Percentiles rank a stretch among this genome's conserved stretches.
Conservation (phyloP, 2,113 vertebrate species). For the Spea multiplicata region DNA sequence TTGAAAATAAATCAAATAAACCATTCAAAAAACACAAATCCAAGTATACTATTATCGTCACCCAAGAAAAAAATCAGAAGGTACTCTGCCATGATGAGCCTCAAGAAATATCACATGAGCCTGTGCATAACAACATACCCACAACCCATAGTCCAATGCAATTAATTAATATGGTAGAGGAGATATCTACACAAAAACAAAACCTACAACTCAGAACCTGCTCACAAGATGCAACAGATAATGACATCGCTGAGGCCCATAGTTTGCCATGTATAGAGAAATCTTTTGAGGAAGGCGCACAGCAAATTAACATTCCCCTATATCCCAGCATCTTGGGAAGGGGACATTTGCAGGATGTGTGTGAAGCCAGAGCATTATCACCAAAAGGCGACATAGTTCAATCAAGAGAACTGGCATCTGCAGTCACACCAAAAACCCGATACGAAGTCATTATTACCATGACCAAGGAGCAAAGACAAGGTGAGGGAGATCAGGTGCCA, state of each 20-base stretch:
- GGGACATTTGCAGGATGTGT: not conserved
- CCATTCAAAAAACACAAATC: not conserved
- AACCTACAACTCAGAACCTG: not conserved
- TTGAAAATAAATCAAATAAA: not conserved
- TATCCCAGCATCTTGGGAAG: not conserved
- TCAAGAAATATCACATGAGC: not conserved
- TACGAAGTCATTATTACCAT: not conserved
- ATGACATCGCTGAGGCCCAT: not conserved
- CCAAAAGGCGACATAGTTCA: not conserved
- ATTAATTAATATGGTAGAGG: not conserved
- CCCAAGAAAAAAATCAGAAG: not conserved
- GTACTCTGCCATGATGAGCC: not conserved
- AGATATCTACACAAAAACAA: not conserved
- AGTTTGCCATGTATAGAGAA: not conserved
- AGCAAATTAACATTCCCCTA: not conserved
- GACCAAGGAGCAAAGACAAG: constrained; percentile 10
- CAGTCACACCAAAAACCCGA: not conserved
- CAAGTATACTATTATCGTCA: constrained; percentile 4
- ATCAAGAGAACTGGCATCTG: not conserved
- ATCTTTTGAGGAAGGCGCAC: not conserved
- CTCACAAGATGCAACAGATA: not conserved
- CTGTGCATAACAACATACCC: not conserved
- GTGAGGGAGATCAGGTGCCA: not conserved
- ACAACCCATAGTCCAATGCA: not conserved
- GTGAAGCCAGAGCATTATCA: not conserved